Base-by-base conservation (phyloP, 2,113 vertebrate species). In the Oreocharis arfaki region DNA sequence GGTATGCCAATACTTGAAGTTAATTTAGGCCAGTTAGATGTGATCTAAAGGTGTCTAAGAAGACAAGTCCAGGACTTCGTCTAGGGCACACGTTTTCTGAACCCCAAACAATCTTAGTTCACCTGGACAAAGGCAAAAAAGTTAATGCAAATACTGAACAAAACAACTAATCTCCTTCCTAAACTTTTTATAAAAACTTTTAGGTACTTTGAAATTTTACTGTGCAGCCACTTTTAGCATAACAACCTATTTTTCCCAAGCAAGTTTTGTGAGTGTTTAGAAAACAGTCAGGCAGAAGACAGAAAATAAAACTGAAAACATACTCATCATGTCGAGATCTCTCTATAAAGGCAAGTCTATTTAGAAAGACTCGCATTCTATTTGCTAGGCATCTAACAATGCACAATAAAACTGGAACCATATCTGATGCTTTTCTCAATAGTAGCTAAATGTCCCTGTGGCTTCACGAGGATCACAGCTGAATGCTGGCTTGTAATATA, bases 81-180 rank as follows among this genome's bases (percentile, higher is more conserved):
- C 37, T 32, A 55, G 10, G 27, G 1, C 2, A 14, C 1, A 0
- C 0, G 1, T 35, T 78, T 81, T 84, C 64, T 78, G 56, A 95
- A 87, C 4, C 4, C 3, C 41, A 24, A 67, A 46, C 5, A 76
- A 26, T 42, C 42, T 46, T 41, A 28, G 7, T 46, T 81, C 42
- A 74, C 18, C 42, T 67, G 42, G 50, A 19, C 7, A 70, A 86
- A 70, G 20, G 12, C 16, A 65, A 83, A n/a, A 77, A 86, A 77
- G 3, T 30, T 42, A 19, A 61, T 33, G 33, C 61, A 87, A 89
- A 49, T 50, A 3, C 7, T 63, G 30, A 70, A 35, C 2, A 59
- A 19, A 27, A 50, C 16, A 70, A 35, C 3, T 8, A 13, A 74
- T 61, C 12, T 64, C 7, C 6, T 78, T 84, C 32, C 6, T 74